Conservation (phyloP, 2,797 vertebrate species). For the Dipus sagitta region DNA sequence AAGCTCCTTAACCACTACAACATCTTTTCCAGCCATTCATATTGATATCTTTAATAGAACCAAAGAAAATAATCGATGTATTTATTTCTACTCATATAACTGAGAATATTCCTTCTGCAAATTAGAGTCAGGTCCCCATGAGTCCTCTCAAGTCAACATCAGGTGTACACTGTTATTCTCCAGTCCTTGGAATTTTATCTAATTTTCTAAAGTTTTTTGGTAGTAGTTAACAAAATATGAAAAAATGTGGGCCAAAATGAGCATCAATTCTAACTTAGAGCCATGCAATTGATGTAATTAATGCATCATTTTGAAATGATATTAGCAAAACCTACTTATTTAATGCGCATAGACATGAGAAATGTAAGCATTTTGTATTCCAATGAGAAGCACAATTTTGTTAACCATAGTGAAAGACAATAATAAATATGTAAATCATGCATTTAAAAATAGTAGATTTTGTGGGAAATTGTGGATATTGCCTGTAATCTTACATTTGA, state of each 20-base stretch:
- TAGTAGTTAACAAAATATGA: slow-evolving; percentile 25
- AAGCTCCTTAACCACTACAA: no score
- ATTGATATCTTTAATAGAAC: slow-evolving; percentile 24
- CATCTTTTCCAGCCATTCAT: no score
- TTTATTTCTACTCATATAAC: background rate
- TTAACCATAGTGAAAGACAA: background rate
- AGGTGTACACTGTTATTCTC: background rate
- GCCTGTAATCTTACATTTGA: background rate
- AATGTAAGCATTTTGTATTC: background rate
- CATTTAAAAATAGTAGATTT: background rate
- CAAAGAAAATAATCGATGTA: slow-evolving; percentile 1
- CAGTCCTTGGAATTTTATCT: slow-evolving; percentile 53
- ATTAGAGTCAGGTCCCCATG: background rate
- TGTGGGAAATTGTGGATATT: background rate
- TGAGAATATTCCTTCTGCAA: background rate
- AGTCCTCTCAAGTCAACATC: background rate
- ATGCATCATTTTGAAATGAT: background rate
- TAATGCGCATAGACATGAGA: background rate
- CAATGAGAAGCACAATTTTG: slow-evolving; percentile 11
- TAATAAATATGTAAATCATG: background rate
- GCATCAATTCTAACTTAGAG: slow-evolving; percentile 52
- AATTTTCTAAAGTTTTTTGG: slow-evolving; percentile 57
- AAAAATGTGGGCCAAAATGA: slow-evolving; percentile 39
- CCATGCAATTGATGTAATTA: slow-evolving; percentile 11
- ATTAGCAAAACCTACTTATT: background rate